A percentile compares a stretch with the other conserved stretches of the same genome.
These are phyloP conservation scores for Pachyrhynchus sulphureomaculatus DNA, from an alignment of 1,140 invertebrate genomes.

Conservation along the genomic window DNA sequence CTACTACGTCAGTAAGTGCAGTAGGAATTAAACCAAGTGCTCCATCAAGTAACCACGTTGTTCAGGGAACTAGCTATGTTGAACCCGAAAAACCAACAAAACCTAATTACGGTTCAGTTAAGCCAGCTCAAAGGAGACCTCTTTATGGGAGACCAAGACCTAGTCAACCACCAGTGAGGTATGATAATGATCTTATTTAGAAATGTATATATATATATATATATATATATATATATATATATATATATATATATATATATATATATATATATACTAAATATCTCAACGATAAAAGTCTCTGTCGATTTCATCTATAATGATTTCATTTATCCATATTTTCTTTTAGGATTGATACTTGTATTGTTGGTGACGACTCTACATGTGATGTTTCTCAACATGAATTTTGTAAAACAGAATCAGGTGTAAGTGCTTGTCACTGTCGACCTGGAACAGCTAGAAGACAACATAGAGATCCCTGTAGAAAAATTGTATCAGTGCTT, in stretches of 20 bases:
- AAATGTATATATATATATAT: no score
- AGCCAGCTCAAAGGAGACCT: slow-evolving; percentile 54
- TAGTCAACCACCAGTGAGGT: slow-evolving; percentile 62
- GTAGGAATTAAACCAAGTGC: slow-evolving; percentile 43
- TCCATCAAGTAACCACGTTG: slow-evolving; percentile 46
- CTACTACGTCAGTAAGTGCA: slow-evolving; percentile 37
- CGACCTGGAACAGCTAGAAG: slow-evolving; percentile 78
- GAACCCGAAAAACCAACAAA: slow-evolving; percentile 50
- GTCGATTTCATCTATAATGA: neutral
- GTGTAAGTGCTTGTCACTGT: slow-evolving; percentile 90
- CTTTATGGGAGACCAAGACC: slow-evolving; percentile 58
- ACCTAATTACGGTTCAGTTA: slow-evolving; percentile 37
- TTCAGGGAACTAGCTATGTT: slow-evolving; percentile 58
- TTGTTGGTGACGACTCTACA: slow-evolving; percentile 90
- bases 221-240: no score
- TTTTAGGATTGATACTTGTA: slow-evolving; percentile 86
- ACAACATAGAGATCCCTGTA: slow-evolving; percentile 75
- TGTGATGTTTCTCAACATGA: slow-evolving; percentile 86
- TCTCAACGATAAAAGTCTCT: no score
- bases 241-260: no score
- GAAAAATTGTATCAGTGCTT: slow-evolving; percentile 76
- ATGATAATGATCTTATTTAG: no score
- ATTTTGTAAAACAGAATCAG: slow-evolving; percentile 81
- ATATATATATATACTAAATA: no score
- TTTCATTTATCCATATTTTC: no score